Conservation (phyloP, 2,888 invertebrate species). For the Sphaerophoria taeniata region DNA sequence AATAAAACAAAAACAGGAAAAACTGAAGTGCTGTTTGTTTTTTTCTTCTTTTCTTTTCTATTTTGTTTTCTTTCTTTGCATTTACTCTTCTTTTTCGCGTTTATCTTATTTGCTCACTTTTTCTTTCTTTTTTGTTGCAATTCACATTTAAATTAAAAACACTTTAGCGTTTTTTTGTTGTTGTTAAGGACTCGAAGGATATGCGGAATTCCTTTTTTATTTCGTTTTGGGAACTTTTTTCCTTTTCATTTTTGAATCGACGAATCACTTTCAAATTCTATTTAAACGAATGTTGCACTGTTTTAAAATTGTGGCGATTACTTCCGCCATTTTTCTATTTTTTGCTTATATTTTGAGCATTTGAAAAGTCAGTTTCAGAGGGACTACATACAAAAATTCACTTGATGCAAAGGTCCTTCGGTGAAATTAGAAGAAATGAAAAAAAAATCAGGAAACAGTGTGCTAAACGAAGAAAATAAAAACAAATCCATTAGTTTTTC, state of each 20-base stretch:
- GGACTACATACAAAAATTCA: neutral
- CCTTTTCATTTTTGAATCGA: conserved; percentile 28
- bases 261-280: neutral
- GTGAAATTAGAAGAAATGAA: neutral
- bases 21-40: conserved; percentile 55
- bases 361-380: neutral
- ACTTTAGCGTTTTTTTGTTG: conserved; percentile 8
- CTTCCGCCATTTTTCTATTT: conserved; percentile 11
- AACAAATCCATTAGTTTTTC: neutral
- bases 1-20: conserved; percentile 39
- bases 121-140: neutral
- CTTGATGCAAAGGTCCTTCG: conserved; percentile 8
- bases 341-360: neutral
- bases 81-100: neutral
- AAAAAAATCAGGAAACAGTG: conserved; percentile 24
- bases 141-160: neutral
- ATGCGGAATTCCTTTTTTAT: conserved; percentile 51
- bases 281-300: neutral
- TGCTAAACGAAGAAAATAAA: conserved; percentile 23
- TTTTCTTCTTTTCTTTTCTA: conserved; percentile 30
- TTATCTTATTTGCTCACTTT: neutral
- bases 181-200: neutral
- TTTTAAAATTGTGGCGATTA: neutral
- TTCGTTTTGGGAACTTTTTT: conserved; percentile 35
- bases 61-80: conserved; percentile 16